Conservation (phyloP, 2,888 invertebrate species). For the Apamea crenata region DNA sequence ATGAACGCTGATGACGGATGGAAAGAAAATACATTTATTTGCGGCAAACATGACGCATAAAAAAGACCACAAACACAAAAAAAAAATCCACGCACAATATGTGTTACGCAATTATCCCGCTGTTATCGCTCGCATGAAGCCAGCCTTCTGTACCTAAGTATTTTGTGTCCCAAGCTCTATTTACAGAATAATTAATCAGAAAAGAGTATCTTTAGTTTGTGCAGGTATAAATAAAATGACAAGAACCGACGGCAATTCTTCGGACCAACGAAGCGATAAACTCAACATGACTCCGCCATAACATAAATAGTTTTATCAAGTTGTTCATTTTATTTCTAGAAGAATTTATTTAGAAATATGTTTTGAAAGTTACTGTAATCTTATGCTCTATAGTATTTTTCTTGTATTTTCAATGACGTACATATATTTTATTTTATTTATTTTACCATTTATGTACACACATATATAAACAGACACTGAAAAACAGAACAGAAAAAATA, state of each 20-base stretch:
- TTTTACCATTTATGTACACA: too few species aligned
- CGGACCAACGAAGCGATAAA: conserved; percentile 77
- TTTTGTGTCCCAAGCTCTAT: conserved; percentile 2
- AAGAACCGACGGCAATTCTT: conserved; percentile 72
- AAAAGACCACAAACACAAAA: too few species aligned
- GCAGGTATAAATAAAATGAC: conserved; percentile 70
- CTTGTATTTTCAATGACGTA: background rate
- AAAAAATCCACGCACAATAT: too few species aligned
- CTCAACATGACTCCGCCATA: conserved; percentile 64
- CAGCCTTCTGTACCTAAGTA: background rate
- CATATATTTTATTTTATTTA: too few species aligned
- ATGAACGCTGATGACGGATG: too few species aligned
- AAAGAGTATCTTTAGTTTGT: conserved; percentile 35
- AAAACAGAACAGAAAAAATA: too few species aligned
- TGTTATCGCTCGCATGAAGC: background rate
- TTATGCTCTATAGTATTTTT: background rate
- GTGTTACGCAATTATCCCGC: background rate
- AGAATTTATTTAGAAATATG: conserved; percentile 5
- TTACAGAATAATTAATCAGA: conserved; percentile 59
- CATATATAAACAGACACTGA: too few species aligned
- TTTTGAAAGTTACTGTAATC: background rate
- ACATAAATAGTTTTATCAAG: conserved; percentile 61
- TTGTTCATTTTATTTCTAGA: conserved; percentile 32
- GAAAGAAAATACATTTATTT: too few species aligned
- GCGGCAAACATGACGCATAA: too few species aligned